Percentiles rank a stretch among this genome's conserved stretches.
phyloP scores from a whole-genome alignment of 2,797 vertebrate genomes.

The Fistularia commersonii region DNA sequence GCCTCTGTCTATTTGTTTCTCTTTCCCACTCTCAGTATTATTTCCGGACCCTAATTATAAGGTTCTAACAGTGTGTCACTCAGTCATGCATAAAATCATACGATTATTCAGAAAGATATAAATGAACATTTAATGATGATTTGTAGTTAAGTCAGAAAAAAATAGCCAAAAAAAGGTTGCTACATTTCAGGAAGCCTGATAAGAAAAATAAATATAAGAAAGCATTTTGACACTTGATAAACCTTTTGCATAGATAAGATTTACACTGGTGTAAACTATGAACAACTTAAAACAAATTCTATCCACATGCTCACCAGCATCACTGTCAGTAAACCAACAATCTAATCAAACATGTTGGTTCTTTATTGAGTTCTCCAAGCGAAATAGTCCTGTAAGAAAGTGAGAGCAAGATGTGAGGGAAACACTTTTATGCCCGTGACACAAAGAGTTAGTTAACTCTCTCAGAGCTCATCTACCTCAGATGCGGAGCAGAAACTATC shows the following conservation, averaged over 20 bases:
- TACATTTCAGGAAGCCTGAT: conserved; percentile 1
- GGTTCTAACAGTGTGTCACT: conserved; percentile 35
- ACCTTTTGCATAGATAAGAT: conserved; percentile 7
- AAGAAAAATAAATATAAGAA: conserved; percentile 1
- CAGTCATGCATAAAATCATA: conserved; percentile 39
- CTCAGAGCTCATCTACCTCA: conserved; percentile 39
- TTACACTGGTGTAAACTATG: conserved; percentile 1
- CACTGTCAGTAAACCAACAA: conserved; percentile 1
- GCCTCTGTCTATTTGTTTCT: conserved; percentile 13
- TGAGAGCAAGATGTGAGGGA: conserved; percentile 38
- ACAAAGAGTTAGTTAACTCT: conserved; percentile 55
- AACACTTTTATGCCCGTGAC: conserved; percentile 7
- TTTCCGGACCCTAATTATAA: conserved; percentile 40
- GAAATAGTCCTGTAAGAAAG: conserved; percentile 7
- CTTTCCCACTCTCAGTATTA: conserved; percentile 49
- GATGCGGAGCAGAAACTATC: conserved; percentile 58
- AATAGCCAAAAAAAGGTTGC: too few species aligned
- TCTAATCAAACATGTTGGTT: neutral
- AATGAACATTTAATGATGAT: too few species aligned
- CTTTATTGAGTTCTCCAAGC: neutral
- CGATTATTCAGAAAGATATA: too few species aligned
- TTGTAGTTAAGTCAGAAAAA: too few species aligned
- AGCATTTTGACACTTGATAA: too few species aligned
- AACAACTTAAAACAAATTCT: conserved; percentile 3
- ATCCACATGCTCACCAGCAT: neutral